phyloP scores from a whole-genome alignment of 2,113 vertebrate species.

The Electrona antarctica region DNA sequence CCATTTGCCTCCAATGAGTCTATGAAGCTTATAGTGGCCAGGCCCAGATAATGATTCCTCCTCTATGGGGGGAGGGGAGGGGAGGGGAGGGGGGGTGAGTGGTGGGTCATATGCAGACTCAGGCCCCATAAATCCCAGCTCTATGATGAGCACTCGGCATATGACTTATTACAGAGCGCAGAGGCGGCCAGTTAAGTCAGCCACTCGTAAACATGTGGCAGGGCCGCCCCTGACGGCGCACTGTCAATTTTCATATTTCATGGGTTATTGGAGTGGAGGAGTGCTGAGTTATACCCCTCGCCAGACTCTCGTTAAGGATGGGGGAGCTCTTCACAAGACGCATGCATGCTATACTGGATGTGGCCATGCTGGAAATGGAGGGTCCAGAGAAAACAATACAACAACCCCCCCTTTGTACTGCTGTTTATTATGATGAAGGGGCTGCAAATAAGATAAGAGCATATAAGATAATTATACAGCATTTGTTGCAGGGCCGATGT shows the following conservation, averaged over 20 bases:
- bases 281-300: conserved; percentile 64
- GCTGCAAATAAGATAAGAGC: too few species aligned
- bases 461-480: too few species aligned
- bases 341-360: too few species aligned
- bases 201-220: conserved; percentile 74
- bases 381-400: too few species aligned
- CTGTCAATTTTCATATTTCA: conserved; percentile 82
- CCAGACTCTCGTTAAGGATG: conserved; percentile 60
- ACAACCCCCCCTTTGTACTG: too few species aligned
- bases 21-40: conserved; percentile 66
- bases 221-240: conserved; percentile 40
- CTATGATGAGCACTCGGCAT: conserved; percentile 71
- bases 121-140: conserved; percentile 74
- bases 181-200: conserved; percentile 73
- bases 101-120: conserved; percentile 70
- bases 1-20: conserved; percentile 67
- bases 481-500: too few species aligned
- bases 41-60: conserved; percentile 72
- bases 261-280: conserved; percentile 63
- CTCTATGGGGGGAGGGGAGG: conserved; percentile 41
- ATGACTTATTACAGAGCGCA: conserved; percentile 72
- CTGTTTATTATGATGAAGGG: too few species aligned
- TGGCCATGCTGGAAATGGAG: too few species aligned
- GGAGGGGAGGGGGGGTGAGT: conserved; percentile 46
- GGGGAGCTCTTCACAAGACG: conserved; percentile 16